Conservation (phyloP, 2,113 vertebrate genomes). For the Paedocypris sp. region DNA sequence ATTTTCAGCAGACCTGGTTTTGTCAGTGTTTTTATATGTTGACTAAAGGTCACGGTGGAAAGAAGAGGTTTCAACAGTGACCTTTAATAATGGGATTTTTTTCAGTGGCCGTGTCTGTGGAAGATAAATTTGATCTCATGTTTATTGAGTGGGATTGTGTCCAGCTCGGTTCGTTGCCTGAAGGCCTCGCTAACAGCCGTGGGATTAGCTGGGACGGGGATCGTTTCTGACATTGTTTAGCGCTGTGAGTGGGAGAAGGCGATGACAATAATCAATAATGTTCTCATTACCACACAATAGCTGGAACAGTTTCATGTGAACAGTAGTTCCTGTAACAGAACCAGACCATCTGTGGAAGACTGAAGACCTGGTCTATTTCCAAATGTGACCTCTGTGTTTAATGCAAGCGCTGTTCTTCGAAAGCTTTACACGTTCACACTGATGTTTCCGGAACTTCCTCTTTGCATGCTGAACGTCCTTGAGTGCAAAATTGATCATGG, state of each 20-base stretch:
- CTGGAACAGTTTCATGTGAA: conserved; percentile 16
- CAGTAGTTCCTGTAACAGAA: conserved; percentile 11
- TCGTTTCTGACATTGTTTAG: conserved; percentile 45
- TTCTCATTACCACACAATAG: conserved; percentile 48
- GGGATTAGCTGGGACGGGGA: conserved; percentile 41
- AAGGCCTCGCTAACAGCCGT: conserved; percentile 36
- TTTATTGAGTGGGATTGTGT: conserved; percentile 18
- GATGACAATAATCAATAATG: conserved; percentile 55
- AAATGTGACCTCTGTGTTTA: background rate
- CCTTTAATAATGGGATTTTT: conserved; percentile 1
- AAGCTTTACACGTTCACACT: too few species aligned
- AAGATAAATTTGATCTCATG: conserved; percentile 12
- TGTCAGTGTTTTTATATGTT: too few species aligned
- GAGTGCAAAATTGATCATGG: too few species aligned
- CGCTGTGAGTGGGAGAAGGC: conserved; percentile 36
- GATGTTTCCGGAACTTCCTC: too few species aligned
- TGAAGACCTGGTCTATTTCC: background rate
- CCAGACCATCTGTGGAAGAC: conserved; percentile 14
- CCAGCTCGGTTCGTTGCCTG: conserved; percentile 32
- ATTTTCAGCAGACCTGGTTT: background rate
- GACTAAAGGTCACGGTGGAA: conserved; percentile 2
- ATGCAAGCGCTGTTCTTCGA: background rate
- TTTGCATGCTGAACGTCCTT: too few species aligned
- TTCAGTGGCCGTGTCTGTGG: conserved; percentile 8
- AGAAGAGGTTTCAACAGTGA: conserved; percentile 7